phyloP scores from a whole-genome alignment of 2,888 invertebrate genomes.

The Halictus quadricinctus region DNA sequence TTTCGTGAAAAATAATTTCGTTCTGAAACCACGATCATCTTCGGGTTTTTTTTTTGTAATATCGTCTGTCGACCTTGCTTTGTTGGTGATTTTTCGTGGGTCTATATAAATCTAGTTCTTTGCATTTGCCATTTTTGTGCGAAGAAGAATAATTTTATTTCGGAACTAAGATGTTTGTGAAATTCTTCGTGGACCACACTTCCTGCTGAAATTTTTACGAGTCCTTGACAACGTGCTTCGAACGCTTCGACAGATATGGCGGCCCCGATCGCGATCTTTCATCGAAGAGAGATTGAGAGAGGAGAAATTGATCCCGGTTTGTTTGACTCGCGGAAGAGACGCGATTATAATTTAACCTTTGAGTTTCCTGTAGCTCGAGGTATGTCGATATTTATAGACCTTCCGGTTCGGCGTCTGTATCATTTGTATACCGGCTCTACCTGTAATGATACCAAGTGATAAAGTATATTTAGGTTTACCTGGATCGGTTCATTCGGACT shows the following conservation, averaged over 20 bases:
- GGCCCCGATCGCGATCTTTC: neutral
- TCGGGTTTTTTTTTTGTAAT: neutral
- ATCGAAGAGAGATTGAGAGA: neutral
- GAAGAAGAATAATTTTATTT: neutral
- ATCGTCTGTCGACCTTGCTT: neutral
- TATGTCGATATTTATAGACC: neutral
- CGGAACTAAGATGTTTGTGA: neutral
- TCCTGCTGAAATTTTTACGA: neutral
- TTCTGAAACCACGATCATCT: neutral
- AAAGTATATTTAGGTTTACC: neutral
- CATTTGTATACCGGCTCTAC: neutral
- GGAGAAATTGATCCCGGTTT: conserved; percentile 14
- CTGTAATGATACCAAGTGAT: neutral
- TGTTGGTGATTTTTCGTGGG: neutral
- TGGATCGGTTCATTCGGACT: neutral
- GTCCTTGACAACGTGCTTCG: neutral
- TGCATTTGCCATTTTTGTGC: neutral
- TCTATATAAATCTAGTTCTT: neutral
- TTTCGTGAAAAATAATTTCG: neutral
- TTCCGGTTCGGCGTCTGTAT: neutral
- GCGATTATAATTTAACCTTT: conserved; percentile 10
- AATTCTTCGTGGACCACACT: neutral
- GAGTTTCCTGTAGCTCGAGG: neutral
- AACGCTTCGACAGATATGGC: neutral
- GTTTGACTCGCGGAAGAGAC: conserved; percentile 5